Percentiles rank a stretch among this genome's conserved stretches.
These are phyloP conservation scores for Natator depressus DNA, from an alignment of 2,113 vertebrate genomes.

Conservation along the genomic window DNA sequence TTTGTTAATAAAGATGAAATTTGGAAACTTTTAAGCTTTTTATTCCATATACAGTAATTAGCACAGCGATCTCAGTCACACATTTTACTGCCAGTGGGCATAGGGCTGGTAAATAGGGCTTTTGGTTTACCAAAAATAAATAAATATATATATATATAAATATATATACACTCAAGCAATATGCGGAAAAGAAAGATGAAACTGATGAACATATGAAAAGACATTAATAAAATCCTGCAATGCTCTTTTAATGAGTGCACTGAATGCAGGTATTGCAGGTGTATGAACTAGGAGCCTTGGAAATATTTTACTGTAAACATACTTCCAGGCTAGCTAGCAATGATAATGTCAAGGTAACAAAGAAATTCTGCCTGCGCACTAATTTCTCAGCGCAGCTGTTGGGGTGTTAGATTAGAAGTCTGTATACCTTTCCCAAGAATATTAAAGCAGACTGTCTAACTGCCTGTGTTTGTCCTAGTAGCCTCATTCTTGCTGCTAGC, in stretches of 20 bases:
- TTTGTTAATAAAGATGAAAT: not conserved
- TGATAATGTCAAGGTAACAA: constrained; percentile 79
- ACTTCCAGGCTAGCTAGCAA: constrained; percentile 70
- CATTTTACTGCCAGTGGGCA: constrained; percentile 45
- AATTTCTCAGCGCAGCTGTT: constrained; percentile 85
- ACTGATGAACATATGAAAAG: constrained; percentile 15
- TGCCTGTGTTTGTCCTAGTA: constrained; percentile 90
- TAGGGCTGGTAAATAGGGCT: constrained; percentile 34
- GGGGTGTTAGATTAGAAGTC: constrained; percentile 81
- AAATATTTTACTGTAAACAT: constrained; percentile 57
- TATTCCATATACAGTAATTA: constrained; percentile 38
- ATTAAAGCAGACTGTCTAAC: constrained; percentile 85
- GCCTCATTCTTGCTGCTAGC: constrained; percentile 96
- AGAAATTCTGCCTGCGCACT: constrained; percentile 73
- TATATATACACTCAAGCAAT: not conserved
- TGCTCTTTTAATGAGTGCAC: constrained; percentile 49
- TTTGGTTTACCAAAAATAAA: constrained; percentile 28
- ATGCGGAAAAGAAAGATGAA: constrained; percentile 11
- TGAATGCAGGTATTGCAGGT: constrained; percentile 55
- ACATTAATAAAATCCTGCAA: constrained; percentile 19
- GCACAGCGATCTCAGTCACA: constrained; percentile 5
- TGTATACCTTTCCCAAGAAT: constrained; percentile 84
- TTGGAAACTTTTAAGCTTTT: constrained; percentile 39
- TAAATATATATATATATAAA: constrained; percentile 43
- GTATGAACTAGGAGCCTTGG: constrained; percentile 10